Base-by-base conservation (phyloP, 2,113 vertebrate species). In the Amblyornis subalaris region DNA sequence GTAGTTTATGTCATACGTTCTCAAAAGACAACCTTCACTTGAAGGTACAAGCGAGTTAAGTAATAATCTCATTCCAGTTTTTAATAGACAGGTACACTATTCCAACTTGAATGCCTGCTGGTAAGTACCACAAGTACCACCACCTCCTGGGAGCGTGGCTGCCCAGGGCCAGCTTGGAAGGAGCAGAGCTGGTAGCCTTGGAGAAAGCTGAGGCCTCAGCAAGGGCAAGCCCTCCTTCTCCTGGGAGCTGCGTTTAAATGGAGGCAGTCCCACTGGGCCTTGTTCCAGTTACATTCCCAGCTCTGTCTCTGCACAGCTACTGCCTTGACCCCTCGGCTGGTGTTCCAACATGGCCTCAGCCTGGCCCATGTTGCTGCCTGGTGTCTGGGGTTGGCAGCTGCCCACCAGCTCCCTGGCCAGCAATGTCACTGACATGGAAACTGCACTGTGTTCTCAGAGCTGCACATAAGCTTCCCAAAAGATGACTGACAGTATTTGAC, bases 331-430 rank as follows among this genome's bases (percentile, higher is more conserved):
- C 7, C 20, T 1, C 0, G 17, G 45, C 36, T 85, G 55, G 13
- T 0, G 1, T 16, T 50, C 47, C 21, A 6, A 7, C 14, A 6
- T 12, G 19, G 61, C n/a, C 61, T 70, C 75, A 67, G 44, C 55
- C 25, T 1, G 0, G 28, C 28, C 53, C 70, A 50, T 3, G 13
- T 12, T 70, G 70, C 51, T 71, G 65, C 55, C 48, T 47, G 40
- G 51, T 55, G 28, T 17, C 33, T 4, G 4, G 55, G 42, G 19
- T 0, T 82, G n/a, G 25, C 16, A 25, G 61, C n/a, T 57, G 12
- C 3, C 36, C n/a, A 40, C 6, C 0, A 0, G 54, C 18, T 17
- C 21, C 25, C 24, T 48, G 29, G 29, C 28, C 54, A 87, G 51
- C 67, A 65, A 12, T 1, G 1, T 8, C 61, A 71, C 6, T 33